phyloP scores from a whole-genome alignment of 1,140 invertebrate genomes.

The Psilanteris sp. region DNA sequence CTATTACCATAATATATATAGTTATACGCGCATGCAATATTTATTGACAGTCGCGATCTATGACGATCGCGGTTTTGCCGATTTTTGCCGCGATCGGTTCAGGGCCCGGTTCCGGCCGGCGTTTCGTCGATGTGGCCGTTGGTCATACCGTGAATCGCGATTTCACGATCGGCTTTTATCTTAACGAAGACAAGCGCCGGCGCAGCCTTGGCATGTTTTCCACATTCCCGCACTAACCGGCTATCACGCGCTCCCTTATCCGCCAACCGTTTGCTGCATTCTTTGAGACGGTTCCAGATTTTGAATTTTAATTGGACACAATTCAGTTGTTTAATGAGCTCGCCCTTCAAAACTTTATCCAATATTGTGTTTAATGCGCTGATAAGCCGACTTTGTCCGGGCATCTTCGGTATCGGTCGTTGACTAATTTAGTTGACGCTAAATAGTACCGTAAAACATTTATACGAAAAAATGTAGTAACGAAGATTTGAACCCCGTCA shows the following conservation, averaged over 20 bases:
- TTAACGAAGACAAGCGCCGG: slow-evolving; percentile 33
- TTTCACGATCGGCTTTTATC: slow-evolving; percentile 46
- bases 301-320: slow-evolving; percentile 38
- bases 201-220: slow-evolving; percentile 39
- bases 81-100: too few relatives aligned
- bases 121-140: slow-evolving; percentile 30
- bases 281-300: slow-evolving; percentile 16
- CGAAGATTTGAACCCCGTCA: too few relatives aligned
- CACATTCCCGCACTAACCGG: slow-evolving; percentile 29
- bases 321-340: slow-evolving; percentile 30
- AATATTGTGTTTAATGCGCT: slow-evolving; percentile 20
- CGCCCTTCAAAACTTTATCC: slow-evolving; percentile 1
- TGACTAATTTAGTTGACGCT: slow-evolving; percentile 23
- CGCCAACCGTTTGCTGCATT: slow-evolving; percentile 12
- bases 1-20: slow-evolving; percentile 46
- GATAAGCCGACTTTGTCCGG: slow-evolving; percentile 13
- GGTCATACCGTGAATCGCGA: slow-evolving; percentile 49
- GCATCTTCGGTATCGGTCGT: neutral
- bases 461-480: too few relatives aligned
- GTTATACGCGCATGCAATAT: slow-evolving; percentile 22
- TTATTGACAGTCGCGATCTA: slow-evolving; percentile 18
- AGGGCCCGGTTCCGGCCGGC: too few relatives aligned
- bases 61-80: slow-evolving; percentile 6
- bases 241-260: slow-evolving; percentile 23
- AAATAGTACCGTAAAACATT: slow-evolving; percentile 16